Base-by-base conservation (phyloP, 1,140 invertebrate species). In the Pseudomyrmex dendroicus region DNA sequence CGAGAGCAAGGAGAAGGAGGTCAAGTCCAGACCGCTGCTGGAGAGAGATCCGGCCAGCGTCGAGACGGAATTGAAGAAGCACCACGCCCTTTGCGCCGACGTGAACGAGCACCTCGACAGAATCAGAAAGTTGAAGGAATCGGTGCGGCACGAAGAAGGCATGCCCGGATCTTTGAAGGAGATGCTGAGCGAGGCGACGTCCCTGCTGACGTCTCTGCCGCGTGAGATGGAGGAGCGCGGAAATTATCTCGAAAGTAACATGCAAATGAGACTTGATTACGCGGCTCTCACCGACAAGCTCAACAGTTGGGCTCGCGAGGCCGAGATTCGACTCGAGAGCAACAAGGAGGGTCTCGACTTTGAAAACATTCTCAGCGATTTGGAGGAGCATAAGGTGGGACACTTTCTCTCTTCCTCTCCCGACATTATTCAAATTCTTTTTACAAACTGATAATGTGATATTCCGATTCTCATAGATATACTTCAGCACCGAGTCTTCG, bases 261-360 rank as follows among this genome's bases (percentile, higher is more conserved):
- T 97, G 89, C 95, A 96, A 86, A 96, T 97, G 78, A 95, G 98
- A 52, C 93, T 97, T 44, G 96, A 97, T 86, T 97, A 97, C 86
- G 94, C 96, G 88, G 94, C 95, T 82, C 92, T 97, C 5, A 96
- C 97, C 35, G 96, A 97, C n/a, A 97, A 96, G 94, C 95, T 99
- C 2, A 96, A 96, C 83, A 95, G 95, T 52, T 99, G 98, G 98
- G 96, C 98, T 0, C 96, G 96, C 83, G 97, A 98, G 89, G 98
- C 98, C 2, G 96, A 97, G 84, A 95, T 96, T 67, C 95, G 97
- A 25, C 91, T 99, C 8, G 95, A 97, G 84, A 96, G 96, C 86
- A 96, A 96, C 80, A 97, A 97, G 89, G 96, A 97, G 84, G 98
- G 98, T 56, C 96, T 98, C 25, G 97, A 99, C 91, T 98, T 98